phyloP scores from a whole-genome alignment of 2,888 invertebrate genomes.

The Arctia plantaginis region DNA sequence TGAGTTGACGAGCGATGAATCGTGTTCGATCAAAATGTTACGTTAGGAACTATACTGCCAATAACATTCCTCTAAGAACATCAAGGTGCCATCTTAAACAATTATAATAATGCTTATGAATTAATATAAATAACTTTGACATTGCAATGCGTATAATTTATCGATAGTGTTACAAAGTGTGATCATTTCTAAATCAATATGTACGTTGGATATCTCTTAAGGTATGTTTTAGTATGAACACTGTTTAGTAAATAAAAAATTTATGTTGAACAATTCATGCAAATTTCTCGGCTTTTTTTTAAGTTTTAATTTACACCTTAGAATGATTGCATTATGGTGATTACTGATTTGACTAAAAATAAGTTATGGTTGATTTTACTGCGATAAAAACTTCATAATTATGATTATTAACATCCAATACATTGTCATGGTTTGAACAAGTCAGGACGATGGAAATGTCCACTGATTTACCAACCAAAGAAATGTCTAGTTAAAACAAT shows the following conservation, averaged over 20 bases:
- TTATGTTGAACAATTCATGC: neutral
- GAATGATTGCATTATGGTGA: neutral
- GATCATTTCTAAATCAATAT: slow-evolving; percentile 1
- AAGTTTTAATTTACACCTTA: neutral
- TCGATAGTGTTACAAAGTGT: slow-evolving; percentile 19
- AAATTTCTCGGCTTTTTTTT: neutral
- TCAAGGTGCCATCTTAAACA: slow-evolving; percentile 67
- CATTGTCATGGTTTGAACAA: neutral
- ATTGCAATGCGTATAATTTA: slow-evolving; percentile 33
- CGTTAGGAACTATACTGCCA: slow-evolving; percentile 72
- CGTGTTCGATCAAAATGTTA: slow-evolving; percentile 57
- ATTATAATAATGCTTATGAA: slow-evolving; percentile 61
- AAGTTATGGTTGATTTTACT: neutral
- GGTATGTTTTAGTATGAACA: slow-evolving; percentile 7
- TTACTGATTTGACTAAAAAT: neutral
- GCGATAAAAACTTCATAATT: neutral
- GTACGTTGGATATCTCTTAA: slow-evolving; percentile 2
- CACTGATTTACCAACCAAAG: neutral
- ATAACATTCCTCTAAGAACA: slow-evolving; percentile 72
- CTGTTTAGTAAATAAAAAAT: neutral
- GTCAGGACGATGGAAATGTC: neutral
- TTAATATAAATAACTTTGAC: slow-evolving; percentile 42
- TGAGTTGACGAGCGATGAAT: slow-evolving; percentile 56
- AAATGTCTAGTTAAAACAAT: neutral
- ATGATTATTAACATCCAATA: neutral